phyloP scores from a whole-genome alignment of 2,888 invertebrate genomes.

The Cactoblastis cactorum region DNA sequence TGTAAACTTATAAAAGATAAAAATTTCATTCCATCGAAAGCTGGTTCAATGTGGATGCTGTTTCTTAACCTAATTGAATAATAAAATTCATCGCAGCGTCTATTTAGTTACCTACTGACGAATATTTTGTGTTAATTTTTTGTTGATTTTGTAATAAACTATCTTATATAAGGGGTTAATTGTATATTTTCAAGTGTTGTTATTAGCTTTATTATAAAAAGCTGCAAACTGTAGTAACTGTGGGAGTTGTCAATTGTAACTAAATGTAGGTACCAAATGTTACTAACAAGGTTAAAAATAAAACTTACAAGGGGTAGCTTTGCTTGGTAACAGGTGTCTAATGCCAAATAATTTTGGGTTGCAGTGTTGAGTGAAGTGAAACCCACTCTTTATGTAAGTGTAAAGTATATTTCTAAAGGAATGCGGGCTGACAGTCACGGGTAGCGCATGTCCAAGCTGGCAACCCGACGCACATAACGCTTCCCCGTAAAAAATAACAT shows the following conservation, averaged over 20 bases:
- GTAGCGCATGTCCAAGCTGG: conserved; percentile 71
- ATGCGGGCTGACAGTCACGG: conserved; percentile 71
- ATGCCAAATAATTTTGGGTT: conserved; percentile 75
- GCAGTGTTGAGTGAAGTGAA: conserved; percentile 76
- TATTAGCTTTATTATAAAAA: background rate
- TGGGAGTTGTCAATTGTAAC: conserved; percentile 20
- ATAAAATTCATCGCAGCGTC: too few species aligned
- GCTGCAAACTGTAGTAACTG: conserved; percentile 6
- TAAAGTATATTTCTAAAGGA: conserved; percentile 63
- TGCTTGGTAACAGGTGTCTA: conserved; percentile 48
- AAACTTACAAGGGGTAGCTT: conserved; percentile 44
- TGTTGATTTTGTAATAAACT: conserved; percentile 5
- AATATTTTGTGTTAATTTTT: background rate
- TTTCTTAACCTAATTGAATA: too few species aligned
- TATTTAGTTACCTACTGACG: too few species aligned
- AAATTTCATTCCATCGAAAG: too few species aligned
- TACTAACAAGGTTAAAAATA: conserved; percentile 49
- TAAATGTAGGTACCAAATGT: conserved; percentile 41
- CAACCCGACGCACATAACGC: conserved; percentile 66
- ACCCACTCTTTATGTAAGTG: conserved; percentile 70
- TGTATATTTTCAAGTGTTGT: conserved; percentile 11
- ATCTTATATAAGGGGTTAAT: background rate
- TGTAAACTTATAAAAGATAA: too few species aligned
- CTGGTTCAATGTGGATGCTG: too few species aligned
- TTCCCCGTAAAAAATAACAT: conserved; percentile 43